Percentiles rank a stretch among this genome's conserved stretches.
Evolutionary conservation across 2,888 invertebrate genomes (phyloP).

Genomic region (Plebejus melissa): DNA sequence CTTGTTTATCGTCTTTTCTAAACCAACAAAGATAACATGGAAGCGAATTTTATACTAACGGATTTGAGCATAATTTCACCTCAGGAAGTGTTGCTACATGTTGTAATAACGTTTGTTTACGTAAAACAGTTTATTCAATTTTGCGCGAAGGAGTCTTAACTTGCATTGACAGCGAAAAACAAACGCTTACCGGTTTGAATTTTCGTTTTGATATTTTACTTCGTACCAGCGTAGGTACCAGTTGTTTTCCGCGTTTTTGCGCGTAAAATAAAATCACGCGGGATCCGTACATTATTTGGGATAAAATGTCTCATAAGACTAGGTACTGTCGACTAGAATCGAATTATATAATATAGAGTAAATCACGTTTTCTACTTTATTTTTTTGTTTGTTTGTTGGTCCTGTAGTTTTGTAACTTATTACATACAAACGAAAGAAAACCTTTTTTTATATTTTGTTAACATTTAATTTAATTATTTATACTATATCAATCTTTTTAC

Average conservation of each 20-base stretch:
- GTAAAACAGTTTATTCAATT: conserved; percentile 28
- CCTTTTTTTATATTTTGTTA: no score
- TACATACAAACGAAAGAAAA: no score
- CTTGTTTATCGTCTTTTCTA: neutral
- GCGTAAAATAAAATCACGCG: neutral
- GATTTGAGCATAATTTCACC: conserved; percentile 27
- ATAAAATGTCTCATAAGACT: no score
- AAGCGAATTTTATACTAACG: conserved; percentile 25
- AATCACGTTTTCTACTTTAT: no score
- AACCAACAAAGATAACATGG: conserved; percentile 23
- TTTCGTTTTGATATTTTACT: conserved; percentile 4
- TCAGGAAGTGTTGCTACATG: conserved; percentile 25
- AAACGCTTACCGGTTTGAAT: neutral
- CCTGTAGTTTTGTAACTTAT: no score
- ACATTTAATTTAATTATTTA: no score
- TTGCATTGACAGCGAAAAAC: conserved; percentile 27
- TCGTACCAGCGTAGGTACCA: no score
- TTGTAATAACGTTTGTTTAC: conserved; percentile 28
- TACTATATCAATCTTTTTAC: neutral
- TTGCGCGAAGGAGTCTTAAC: conserved; percentile 23
- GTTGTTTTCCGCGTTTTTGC: no score
- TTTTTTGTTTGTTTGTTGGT: neutral
- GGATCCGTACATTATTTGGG: no score
- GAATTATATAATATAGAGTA: no score
- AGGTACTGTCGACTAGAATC: no score